phyloP scores from a whole-genome alignment of 2,113 vertebrate species.

The Limanda limanda region DNA sequence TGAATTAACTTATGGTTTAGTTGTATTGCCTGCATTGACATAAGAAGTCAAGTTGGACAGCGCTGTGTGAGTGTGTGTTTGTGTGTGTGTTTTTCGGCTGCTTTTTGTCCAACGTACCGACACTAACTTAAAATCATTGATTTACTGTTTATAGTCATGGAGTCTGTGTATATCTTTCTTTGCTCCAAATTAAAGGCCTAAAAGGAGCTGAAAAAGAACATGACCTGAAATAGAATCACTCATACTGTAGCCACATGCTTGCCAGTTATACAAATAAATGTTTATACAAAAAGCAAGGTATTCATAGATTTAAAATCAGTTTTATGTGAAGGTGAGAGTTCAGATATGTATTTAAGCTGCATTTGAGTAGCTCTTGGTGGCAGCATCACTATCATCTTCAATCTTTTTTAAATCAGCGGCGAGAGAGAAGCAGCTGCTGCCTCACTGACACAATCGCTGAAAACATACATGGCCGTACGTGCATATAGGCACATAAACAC shows the following conservation, averaged over 20 bases:
- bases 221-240: conserved; percentile 14
- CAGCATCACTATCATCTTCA: conserved; percentile 24
- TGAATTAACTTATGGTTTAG: conserved; percentile 6
- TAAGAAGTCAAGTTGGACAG: background rate
- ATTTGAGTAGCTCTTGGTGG: background rate
- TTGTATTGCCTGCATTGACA: conserved; percentile 8
- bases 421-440: conserved; percentile 4
- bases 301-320: conserved; percentile 7
- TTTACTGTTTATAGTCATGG: conserved; percentile 22
- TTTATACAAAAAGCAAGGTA: conserved; percentile 35
- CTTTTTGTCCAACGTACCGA: conserved; percentile 22
- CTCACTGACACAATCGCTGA: conserved; percentile 4
- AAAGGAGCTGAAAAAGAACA: conserved; percentile 54
- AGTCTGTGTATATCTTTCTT: conserved; percentile 29
- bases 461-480: background rate
- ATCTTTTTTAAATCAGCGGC: background rate
- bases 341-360: conserved; percentile 5
- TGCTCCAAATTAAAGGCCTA: conserved; percentile 40
- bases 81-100: conserved; percentile 1
- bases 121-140: conserved; percentile 27
- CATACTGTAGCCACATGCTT: conserved; percentile 14
- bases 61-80: conserved; percentile 2
- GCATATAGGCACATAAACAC: background rate
- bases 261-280: conserved; percentile 14
- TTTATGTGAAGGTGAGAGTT: background rate